Evolutionary conservation across 2,797 vertebrate species (phyloP), one percentile per base, ranked within the genome.

Genomic region (Macroramphosus scolopax): DNA sequence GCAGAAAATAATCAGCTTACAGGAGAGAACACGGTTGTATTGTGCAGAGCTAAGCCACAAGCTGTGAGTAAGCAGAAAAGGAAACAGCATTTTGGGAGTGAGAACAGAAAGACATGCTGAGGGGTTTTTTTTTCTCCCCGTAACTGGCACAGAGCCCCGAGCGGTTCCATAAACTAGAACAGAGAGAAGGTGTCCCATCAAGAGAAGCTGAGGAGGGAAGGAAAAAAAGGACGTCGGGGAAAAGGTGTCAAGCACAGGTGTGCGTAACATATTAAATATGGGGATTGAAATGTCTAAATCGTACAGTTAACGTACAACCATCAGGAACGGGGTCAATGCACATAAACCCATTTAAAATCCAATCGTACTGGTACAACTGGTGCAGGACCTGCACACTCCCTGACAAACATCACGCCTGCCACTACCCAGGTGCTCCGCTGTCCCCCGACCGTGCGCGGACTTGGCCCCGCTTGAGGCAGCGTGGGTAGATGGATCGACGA

Each of bases 1-100:
- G 44, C 10, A 28, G 44, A 40, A 52, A 46, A 54, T 68, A 75
- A 81, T 73, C 61, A 40, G 43, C 55, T 76, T 68, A 69, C 17
- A 43, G 37, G 20, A 47, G 33, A 22, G 63, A 68, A 70, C 50
- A 61, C 42, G 49, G 69, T 35, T 64, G 59, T 51, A 57, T 50
- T 69, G 71, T 59, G 43, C 17, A 11, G 22, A n/a, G 22, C 16
- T 56, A 37, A 67, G 51, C 54, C 57, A 59, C 8, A 1, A 63
- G 58, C 14, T 2, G 14, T 58, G 73, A 77, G 61, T 60, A 63
- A 55, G 68, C 64, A 63, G 24, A 67, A 64, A 58, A 22, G 18
- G 5, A n/a, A 33, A 18, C 30, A 50, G 60, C 16, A 12, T 25
- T 50, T 58, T 38, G 32, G 29, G 17, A 44, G 48, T 13, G 30